phyloP scores from a whole-genome alignment of 1,140 invertebrate species.

The Melipona quadrifasciata region DNA sequence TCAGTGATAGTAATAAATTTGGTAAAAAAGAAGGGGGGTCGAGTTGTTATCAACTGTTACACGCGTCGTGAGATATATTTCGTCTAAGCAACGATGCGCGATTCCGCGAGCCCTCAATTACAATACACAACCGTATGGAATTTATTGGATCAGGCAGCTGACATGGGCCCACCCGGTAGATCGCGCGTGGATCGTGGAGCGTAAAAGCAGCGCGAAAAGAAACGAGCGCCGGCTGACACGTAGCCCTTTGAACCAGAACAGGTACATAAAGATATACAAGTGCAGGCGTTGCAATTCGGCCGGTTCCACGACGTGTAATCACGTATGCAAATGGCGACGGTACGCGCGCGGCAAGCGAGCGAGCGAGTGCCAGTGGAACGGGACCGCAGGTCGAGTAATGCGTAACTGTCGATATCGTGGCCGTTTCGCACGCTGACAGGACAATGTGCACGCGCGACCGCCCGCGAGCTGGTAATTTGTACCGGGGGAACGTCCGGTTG shows the following conservation, averaged over 20 bases:
- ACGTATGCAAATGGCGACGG: conserved; percentile 62
- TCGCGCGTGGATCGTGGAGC: neutral
- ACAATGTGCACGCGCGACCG: conserved; percentile 54
- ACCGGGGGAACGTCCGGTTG: conserved; percentile 39
- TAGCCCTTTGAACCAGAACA: conserved; percentile 44
- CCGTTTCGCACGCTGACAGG: conserved; percentile 58
- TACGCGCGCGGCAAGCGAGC: conserved; percentile 33
- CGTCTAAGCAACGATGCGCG: too few relatives aligned
- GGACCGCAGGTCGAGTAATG: conserved; percentile 48
- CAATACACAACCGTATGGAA: neutral
- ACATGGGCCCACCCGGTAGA: neutral
- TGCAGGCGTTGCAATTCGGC: conserved; percentile 60
- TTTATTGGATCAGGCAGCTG: neutral
- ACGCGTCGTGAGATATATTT: too few relatives aligned
- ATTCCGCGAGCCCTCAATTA: too few relatives aligned
- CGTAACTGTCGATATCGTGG: conserved; percentile 66
- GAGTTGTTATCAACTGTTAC: too few relatives aligned
- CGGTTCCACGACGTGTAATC: conserved; percentile 54
- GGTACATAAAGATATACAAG: conserved; percentile 66
- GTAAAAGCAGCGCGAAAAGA: conserved; percentile 22
- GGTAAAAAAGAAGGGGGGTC: too few relatives aligned
- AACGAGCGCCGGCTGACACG: conserved; percentile 40
- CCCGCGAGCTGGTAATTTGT: conserved; percentile 50
- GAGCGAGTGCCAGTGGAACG: neutral
- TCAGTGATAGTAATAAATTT: too few relatives aligned